Evolutionary conservation across 2,113 vertebrate species (phyloP).

Genomic region (Cochlearius cochlearius): DNA sequence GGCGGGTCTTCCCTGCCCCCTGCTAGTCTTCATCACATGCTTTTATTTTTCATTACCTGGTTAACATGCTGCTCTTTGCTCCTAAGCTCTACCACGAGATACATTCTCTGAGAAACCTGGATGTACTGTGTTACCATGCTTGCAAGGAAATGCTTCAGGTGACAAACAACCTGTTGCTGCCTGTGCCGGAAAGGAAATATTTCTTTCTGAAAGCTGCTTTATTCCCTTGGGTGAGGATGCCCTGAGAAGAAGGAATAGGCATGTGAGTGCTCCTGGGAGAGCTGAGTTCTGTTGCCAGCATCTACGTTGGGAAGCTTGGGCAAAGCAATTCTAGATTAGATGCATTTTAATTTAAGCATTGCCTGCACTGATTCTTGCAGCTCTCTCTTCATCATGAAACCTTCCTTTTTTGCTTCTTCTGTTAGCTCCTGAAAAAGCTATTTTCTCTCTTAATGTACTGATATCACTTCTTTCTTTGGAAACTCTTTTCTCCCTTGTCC

Average conservation of each 20-base stretch:
- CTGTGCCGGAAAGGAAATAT: neutral
- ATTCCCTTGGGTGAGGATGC: neutral
- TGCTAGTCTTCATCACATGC: neutral
- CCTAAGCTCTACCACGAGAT: neutral
- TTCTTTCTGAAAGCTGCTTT: neutral
- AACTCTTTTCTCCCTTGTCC: neutral
- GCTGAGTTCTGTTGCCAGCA: neutral
- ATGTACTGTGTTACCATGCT: neutral
- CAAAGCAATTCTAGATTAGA: neutral
- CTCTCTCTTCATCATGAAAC: neutral
- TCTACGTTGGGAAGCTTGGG: neutral
- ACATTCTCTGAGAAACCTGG: neutral
- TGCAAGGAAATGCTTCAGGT: neutral
- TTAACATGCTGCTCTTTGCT: neutral
- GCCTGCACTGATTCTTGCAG: neutral
- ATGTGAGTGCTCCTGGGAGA: neutral
- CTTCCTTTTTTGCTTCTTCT: neutral
- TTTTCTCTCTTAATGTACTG: neutral
- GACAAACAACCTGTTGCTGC: neutral
- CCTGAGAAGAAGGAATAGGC: neutral
- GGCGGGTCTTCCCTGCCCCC: neutral
- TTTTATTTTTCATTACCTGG: neutral
- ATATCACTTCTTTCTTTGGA: neutral
- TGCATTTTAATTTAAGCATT: neutral
- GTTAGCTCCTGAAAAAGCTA: neutral